Evolutionary conservation across 2,797 vertebrate species (phyloP).

Genomic region (Phrynocephalus vlangalii): DNA sequence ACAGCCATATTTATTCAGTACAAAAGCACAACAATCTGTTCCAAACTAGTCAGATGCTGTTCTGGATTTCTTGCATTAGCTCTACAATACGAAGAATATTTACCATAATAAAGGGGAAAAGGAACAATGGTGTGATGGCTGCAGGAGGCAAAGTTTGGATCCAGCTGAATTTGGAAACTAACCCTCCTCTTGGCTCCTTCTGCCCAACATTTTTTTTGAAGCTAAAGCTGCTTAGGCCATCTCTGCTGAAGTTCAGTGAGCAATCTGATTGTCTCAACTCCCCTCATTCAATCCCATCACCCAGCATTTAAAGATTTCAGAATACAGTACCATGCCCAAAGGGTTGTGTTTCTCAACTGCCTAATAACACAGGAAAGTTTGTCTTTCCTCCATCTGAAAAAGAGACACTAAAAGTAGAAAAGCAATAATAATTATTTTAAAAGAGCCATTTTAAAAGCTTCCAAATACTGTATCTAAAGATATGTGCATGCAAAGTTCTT

Average conservation of each 20-base stretch:
- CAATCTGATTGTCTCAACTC: constrained; percentile 3
- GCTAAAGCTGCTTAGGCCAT: neutral
- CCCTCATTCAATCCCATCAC: neutral
- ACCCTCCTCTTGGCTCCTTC: neutral
- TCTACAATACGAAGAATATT: neutral
- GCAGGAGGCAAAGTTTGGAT: neutral
- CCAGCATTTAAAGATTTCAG: constrained; percentile 4
- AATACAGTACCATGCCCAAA: neutral
- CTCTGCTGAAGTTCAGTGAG: neutral
- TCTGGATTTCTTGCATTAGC: neutral
- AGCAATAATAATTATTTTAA: no score
- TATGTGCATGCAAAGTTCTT: no score
- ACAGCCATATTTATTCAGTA: constrained; percentile 29
- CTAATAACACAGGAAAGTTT: neutral
- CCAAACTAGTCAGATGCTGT: neutral
- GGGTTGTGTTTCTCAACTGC: neutral
- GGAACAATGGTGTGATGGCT: neutral
- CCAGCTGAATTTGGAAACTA: neutral
- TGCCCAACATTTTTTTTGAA: neutral
- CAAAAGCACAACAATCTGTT: constrained; percentile 23
- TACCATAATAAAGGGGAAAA: no score
- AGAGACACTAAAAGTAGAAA: no score
- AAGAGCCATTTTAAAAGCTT: no score
- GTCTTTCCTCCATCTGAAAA: neutral
- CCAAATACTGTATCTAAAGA: no score